Base-by-base conservation (phyloP, 2,888 invertebrate genomes). In the Diplolepis rosae region DNA sequence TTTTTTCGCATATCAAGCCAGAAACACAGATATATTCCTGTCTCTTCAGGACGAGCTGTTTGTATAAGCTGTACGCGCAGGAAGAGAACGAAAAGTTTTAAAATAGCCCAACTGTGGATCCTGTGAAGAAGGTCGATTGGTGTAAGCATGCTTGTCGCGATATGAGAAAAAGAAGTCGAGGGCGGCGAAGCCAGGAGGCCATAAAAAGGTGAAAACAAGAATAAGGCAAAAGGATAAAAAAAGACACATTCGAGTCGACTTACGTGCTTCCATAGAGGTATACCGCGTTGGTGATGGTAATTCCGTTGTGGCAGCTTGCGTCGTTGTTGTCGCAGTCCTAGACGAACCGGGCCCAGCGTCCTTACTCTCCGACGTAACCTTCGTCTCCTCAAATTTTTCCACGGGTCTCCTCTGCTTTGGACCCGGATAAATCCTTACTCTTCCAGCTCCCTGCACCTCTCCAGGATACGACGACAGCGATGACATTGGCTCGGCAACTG, bases 231-330 rank as follows among this genome's bases (percentile, higher is more conserved):
- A 24, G 48, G 52, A n/a, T 2, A 65, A 42, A 45, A 66, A 71
- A 18, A 18, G 18, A 45, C 7, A 18, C 9, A 52, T 48, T 24
- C 7, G 7, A 48, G 27, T 66, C 22, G 22, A 86, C 86, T 85
- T 77, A 86, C 86, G 81, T 84, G 85, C 82, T 85, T 85, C 86
- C 86, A 86, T 86, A 86, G 85, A 85, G 82, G 84, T 84, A 77
- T 83, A 82, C 80, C 80, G 84, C 74, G 83, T 82, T 73, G 84
- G 82, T 76, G 85, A 77, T 77, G 85, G 83, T 77, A 82, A 78
- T 75, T 83, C 83, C 79, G 84, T 83, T 70, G 82, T 75, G 71
- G 80, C 76, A 71, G 79, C 76, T 68, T 74, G 75, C 56, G 76
- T 72, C 39, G 66, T 68, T 28, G 72, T 73, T 51, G 75, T 65